phyloP scores from a whole-genome alignment of 2,888 invertebrate genomes.

The Lomographa bimaculata region DNA sequence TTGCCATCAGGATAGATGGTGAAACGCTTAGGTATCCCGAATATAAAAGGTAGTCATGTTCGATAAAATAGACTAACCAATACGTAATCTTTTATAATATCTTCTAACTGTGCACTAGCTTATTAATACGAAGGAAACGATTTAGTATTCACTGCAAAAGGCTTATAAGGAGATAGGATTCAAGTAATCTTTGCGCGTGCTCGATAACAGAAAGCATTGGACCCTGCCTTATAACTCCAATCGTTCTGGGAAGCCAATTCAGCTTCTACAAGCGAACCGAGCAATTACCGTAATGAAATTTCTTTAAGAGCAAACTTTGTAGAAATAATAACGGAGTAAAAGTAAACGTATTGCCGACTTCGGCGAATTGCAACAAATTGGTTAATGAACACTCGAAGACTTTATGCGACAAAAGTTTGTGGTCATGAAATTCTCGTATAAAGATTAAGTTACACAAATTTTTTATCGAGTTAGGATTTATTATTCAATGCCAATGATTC shows the following conservation, averaged over 20 bases:
- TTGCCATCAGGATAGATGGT: no score
- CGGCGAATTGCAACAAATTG: constrained; percentile 1
- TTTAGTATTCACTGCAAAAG: constrained; percentile 41
- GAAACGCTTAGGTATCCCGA: neutral
- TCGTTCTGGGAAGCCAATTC: constrained; percentile 33
- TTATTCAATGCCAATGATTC: no score
- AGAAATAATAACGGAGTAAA: constrained; percentile 16
- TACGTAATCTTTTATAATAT: constrained; percentile 18
- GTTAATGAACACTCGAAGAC: neutral
- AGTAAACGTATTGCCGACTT: constrained; percentile 1
- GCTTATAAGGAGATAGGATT: constrained; percentile 47
- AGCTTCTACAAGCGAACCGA: constrained; percentile 21
- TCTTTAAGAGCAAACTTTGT: constrained; percentile 25
- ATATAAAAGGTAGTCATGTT: constrained; percentile 11
- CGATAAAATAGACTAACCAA: no score
- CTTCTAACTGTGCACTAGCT: constrained; percentile 24
- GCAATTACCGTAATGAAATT: constrained; percentile 37
- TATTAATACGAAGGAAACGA: constrained; percentile 23
- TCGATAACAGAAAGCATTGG: constrained; percentile 41
- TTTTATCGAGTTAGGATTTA: no score
- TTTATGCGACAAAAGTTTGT: neutral
- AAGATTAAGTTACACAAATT: no score
- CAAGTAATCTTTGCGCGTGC: constrained; percentile 44
- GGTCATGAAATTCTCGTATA: neutral
- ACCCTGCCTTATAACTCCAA: constrained; percentile 34